Evolutionary conservation across 2,113 vertebrate genomes (phyloP).

Genomic region (Scartelaos histophorus): DNA sequence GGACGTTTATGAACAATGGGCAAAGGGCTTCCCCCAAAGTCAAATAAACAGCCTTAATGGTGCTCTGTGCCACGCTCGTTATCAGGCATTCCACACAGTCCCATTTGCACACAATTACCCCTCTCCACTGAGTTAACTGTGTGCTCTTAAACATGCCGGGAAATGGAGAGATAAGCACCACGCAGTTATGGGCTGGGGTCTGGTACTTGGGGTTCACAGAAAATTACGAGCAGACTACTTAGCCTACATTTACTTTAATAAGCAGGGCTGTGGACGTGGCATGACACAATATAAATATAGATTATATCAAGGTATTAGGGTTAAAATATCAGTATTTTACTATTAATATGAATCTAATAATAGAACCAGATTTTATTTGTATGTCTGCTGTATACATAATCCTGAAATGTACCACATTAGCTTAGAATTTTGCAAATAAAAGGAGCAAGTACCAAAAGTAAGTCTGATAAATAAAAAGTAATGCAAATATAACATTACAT

Average conservation of each 20-base stretch:
- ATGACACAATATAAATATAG: neutral
- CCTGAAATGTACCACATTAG: neutral
- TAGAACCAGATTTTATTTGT: neutral
- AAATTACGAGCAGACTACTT: neutral
- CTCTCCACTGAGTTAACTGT: constrained; percentile 40
- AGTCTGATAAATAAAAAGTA: neutral
- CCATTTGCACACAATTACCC: constrained; percentile 58
- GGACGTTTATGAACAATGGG: constrained; percentile 68
- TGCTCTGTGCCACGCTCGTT: constrained; percentile 18
- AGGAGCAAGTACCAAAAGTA: neutral
- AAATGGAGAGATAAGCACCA: constrained; percentile 34
- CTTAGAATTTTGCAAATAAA: neutral
- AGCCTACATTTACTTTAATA: neutral
- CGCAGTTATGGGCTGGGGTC: constrained; percentile 23
- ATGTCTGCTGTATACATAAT: neutral
- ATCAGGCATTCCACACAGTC: constrained; percentile 33
- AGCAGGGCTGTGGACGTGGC: neutral
- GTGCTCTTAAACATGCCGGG: constrained; percentile 35
- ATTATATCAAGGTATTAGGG: neutral
- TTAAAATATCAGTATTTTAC: neutral
- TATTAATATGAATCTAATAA: too few species aligned
- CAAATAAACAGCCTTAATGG: constrained; percentile 55
- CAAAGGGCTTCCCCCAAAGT: constrained; percentile 70
- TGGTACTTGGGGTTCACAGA: constrained; percentile 34
- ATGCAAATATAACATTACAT: neutral